Percentiles rank a stretch among this genome's conserved stretches.
Evolutionary conservation across 2,888 invertebrate genomes (phyloP).

Genomic region (Caenorhabditis sp.): DNA sequence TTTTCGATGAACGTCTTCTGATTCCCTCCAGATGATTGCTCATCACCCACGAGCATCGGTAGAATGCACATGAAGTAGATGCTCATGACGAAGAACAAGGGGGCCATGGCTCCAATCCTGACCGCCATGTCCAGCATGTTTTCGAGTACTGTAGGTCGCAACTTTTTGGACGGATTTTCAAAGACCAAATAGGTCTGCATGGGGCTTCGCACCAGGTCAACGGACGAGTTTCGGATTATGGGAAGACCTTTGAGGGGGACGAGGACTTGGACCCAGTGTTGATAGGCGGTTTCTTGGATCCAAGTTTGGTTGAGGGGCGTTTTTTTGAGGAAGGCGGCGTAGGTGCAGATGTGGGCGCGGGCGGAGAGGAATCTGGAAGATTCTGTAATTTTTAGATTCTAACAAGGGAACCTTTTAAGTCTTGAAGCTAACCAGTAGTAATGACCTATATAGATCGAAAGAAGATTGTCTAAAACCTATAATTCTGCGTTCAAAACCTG

Average conservation of each 20-base stretch:
- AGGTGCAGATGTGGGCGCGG: no score
- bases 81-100: conserved; percentile 8
- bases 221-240: not conserved
- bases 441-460: no score
- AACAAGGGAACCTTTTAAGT: no score
- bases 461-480: no score
- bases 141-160: conserved; percentile 31
- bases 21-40: no score
- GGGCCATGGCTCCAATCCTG: not conserved
- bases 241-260: not conserved
- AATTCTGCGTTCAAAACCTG: no score
- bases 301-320: not conserved
- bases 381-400: not conserved
- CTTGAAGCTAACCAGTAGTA: no score
- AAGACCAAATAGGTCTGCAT: conserved; percentile 47
- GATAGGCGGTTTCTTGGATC: not conserved
- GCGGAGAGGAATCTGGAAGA: not conserved
- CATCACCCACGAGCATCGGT: conserved; percentile 18
- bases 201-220: not conserved
- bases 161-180: conserved; percentile 39
- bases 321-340: not conserved
- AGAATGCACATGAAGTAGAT: conserved; percentile 36
- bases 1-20: no score
- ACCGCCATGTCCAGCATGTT: conserved; percentile 25
- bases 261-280: conserved; percentile 3